These are phyloP conservation scores for Callyntrura sp. DNA, from an alignment of 2,888 invertebrate genomes.

Conservation along the genomic window DNA sequence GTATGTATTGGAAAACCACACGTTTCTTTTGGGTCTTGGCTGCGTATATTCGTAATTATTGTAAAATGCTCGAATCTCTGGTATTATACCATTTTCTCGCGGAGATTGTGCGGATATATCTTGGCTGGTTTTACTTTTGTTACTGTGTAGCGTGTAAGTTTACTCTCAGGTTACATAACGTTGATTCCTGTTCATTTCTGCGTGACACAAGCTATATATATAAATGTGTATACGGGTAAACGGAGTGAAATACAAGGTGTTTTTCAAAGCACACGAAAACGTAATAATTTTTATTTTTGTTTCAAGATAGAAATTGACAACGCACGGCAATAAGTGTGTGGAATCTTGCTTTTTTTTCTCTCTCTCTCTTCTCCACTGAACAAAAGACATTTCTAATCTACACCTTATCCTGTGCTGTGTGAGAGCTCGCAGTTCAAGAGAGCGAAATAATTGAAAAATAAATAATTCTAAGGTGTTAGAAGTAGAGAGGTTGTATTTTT, in stretches of 20 bases:
- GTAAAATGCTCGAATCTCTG: conserved; percentile 9
- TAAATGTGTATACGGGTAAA: background rate
- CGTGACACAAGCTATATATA: background rate
- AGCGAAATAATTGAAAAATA: conserved; percentile 42
- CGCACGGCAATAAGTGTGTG: conserved; percentile 29
- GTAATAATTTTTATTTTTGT: conserved; percentile 45
- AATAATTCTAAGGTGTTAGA: conserved; percentile 42
- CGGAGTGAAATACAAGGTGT: conserved; percentile 38
- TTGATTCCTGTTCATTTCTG: too few species aligned
- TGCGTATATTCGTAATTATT: conserved; percentile 5
- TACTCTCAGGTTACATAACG: conserved; percentile 15
- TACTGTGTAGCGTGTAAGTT: background rate
- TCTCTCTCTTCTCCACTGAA: too few species aligned
- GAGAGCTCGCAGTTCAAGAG: background rate
- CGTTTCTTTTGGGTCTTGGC: background rate
- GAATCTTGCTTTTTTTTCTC: conserved; percentile 13
- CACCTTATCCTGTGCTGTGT: background rate
- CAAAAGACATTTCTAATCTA: background rate
- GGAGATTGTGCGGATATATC: background rate
- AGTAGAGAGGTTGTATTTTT: background rate
- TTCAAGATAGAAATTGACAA: conserved; percentile 46
- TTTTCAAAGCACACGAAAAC: conserved; percentile 41
- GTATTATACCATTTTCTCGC: too few species aligned
- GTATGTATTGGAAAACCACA: background rate
- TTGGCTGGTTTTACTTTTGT: conserved; percentile 5